Evolutionary conservation across 2,888 invertebrate genomes (phyloP).

Genomic region (Mesorhabditis spiculigera): DNA sequence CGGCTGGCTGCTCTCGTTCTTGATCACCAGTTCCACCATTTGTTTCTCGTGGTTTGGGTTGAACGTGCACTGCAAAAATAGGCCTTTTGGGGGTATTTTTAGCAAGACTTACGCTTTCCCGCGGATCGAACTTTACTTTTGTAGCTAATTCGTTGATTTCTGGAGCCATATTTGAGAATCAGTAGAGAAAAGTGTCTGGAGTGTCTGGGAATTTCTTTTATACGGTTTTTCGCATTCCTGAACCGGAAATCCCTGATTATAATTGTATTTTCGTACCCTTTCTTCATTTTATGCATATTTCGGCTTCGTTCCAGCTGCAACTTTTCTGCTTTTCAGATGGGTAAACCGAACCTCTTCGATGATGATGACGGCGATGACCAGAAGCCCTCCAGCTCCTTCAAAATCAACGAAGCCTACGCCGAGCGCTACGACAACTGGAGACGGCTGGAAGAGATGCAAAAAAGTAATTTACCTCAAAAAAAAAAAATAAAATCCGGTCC

Average conservation of each 20-base stretch:
- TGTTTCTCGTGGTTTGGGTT: slow-evolving; percentile 15
- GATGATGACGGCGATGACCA: slow-evolving; percentile 21
- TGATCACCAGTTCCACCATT: slow-evolving; percentile 16
- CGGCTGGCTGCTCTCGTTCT: slow-evolving; percentile 17
- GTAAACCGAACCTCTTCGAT: slow-evolving; percentile 23
- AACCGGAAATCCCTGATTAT: too few relatives aligned
- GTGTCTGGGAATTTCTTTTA: not conserved
- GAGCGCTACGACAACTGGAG: slow-evolving; percentile 79
- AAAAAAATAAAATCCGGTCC: not conserved
- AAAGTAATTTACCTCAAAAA: slow-evolving; percentile 49
- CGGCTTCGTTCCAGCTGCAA: too few relatives aligned
- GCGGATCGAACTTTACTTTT: slow-evolving; percentile 3
- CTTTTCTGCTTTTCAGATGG: slow-evolving; percentile 5
- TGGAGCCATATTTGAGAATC: too few relatives aligned
- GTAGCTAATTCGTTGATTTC: not conserved
- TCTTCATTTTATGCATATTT: too few relatives aligned
- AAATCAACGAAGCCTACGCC: slow-evolving; percentile 63
- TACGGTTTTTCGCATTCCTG: not conserved
- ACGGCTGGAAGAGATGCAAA: slow-evolving; percentile 78
- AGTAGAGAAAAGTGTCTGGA: slow-evolving; percentile 5
- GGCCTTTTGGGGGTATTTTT: not conserved
- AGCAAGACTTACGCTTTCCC: not conserved
- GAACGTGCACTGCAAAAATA: slow-evolving; percentile 14
- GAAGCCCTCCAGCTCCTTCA: slow-evolving; percentile 7
- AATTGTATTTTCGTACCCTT: too few relatives aligned